phyloP scores from a whole-genome alignment of 2,113 vertebrate genomes.

The Caranx ignobilis region DNA sequence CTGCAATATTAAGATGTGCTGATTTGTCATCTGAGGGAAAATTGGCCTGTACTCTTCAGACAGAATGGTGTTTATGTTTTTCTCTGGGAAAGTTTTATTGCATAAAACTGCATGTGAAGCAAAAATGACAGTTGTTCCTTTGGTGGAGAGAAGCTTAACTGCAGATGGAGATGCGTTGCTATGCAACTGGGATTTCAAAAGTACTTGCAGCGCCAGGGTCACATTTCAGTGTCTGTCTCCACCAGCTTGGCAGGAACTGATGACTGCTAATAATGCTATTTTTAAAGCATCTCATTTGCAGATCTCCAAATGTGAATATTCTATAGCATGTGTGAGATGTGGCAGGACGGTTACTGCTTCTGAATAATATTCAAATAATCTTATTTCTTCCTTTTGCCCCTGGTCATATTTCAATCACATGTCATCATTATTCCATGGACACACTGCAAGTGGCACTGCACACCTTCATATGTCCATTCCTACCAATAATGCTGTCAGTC shows the following conservation, averaged over 20 bases:
- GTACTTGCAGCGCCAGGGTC: slow-evolving; percentile 68
- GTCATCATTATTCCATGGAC: slow-evolving; percentile 9
- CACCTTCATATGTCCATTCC: background rate
- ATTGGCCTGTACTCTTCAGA: slow-evolving; percentile 1
- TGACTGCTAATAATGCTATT: slow-evolving; percentile 70
- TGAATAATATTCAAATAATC: background rate
- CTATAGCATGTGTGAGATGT: background rate
- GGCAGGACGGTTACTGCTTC: background rate
- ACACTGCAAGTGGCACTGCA: background rate
- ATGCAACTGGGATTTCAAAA: slow-evolving; percentile 81
- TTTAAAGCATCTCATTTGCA: slow-evolving; percentile 52
- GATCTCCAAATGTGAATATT: slow-evolving; percentile 33
- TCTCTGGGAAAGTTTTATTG: slow-evolving; percentile 35
- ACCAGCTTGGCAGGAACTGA: slow-evolving; percentile 61
- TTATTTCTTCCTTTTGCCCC: background rate
- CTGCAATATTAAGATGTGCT: background rate
- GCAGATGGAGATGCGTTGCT: slow-evolving; percentile 79
- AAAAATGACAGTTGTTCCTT: slow-evolving; percentile 69
- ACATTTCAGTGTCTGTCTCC: slow-evolving; percentile 73
- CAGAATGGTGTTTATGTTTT: slow-evolving; percentile 30
- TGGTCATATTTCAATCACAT: slow-evolving; percentile 1
- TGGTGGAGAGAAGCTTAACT: slow-evolving; percentile 58
- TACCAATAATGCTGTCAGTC: background rate
- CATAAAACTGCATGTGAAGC: slow-evolving; percentile 60
- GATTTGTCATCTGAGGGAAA: background rate